Conservation (phyloP, 2,113 vertebrate genomes). For the Macquaria ambigua region DNA sequence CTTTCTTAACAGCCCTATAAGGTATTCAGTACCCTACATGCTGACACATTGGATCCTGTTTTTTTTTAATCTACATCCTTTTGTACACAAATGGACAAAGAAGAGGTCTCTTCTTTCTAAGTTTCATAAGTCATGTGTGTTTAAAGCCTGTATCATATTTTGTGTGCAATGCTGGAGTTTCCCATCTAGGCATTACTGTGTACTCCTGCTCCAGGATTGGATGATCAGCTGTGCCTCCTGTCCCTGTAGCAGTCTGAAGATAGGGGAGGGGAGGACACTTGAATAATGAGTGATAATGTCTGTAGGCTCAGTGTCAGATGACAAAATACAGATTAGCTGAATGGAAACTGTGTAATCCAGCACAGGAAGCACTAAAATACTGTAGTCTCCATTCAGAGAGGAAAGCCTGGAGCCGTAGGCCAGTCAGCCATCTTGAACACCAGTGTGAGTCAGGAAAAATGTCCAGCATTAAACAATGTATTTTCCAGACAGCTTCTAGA, state of each 20-base stretch:
- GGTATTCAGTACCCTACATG: neutral
- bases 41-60: neutral
- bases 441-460: neutral
- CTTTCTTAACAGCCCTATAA: neutral
- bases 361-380: neutral
- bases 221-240: neutral
- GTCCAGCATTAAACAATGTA: neutral
- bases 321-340: neutral
- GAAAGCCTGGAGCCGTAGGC: neutral
- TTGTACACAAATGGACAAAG: conserved; percentile 6
- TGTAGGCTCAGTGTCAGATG: neutral
- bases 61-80: neutral
- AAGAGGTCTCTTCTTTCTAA: neutral
- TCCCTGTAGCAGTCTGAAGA: neutral
- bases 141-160: neutral
- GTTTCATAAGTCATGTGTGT: neutral
- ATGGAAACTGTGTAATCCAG: neutral
- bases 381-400: neutral
- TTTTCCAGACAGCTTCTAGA: neutral
- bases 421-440: neutral
- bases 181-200: neutral
- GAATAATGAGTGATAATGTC: neutral
- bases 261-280: neutral
- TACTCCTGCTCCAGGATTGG: neutral
- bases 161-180: neutral